phyloP scores from a whole-genome alignment of 2,113 vertebrate genomes.

The Triplophysa tibetana region DNA sequence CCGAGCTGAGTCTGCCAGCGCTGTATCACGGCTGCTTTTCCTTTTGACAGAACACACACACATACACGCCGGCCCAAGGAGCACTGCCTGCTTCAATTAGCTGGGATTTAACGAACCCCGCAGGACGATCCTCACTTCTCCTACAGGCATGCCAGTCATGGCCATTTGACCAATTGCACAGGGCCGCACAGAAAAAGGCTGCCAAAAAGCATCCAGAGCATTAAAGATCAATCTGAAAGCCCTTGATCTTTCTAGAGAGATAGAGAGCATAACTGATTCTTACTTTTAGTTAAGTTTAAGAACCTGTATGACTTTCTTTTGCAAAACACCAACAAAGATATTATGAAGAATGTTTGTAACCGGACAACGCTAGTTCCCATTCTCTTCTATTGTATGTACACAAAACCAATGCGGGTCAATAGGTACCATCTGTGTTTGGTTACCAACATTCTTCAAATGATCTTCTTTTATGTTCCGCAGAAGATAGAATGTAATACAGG shows the following conservation, averaged over 20 bases:
- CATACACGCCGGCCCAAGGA: background rate
- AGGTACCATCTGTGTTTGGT: too few relatives aligned
- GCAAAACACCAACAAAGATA: too few relatives aligned
- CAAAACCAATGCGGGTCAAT: too few relatives aligned
- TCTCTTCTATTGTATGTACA: too few relatives aligned
- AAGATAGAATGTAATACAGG: too few relatives aligned
- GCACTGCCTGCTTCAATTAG: slow-evolving; percentile 20
- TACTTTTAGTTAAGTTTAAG: background rate
- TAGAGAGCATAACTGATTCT: background rate
- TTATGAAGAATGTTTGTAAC: too few relatives aligned
- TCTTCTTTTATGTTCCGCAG: too few relatives aligned
- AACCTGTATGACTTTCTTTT: too few relatives aligned
- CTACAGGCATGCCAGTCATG: slow-evolving; percentile 5
- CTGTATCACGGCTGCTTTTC: slow-evolving; percentile 32
- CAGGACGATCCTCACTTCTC: slow-evolving; percentile 3
- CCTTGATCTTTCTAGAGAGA: slow-evolving; percentile 8
- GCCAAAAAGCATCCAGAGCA: slow-evolving; percentile 10
- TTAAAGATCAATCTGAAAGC: slow-evolving; percentile 20
- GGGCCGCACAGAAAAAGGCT: background rate
- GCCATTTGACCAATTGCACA: background rate
- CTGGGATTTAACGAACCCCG: slow-evolving; percentile 20
- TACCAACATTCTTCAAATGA: too few relatives aligned
- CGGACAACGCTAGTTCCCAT: too few relatives aligned
- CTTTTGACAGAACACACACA: slow-evolving; percentile 27
- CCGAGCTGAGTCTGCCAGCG: background rate